Percentiles rank a stretch among this genome's conserved stretches.
phyloP scores from a whole-genome alignment of 2,113 vertebrate genomes.

The Thalassarche chlororhynchos region DNA sequence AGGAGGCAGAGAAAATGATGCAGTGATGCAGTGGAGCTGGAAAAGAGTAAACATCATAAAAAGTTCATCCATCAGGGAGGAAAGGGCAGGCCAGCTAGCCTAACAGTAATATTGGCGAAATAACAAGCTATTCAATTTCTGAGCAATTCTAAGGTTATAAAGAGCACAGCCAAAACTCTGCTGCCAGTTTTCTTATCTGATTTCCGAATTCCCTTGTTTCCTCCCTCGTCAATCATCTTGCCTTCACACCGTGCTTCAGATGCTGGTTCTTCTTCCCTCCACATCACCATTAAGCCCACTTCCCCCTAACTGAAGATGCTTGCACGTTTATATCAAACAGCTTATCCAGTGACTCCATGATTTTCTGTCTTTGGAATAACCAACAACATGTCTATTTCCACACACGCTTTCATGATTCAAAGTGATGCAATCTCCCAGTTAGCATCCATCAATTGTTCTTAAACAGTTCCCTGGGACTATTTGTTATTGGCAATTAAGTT shows the following conservation, averaged over 20 bases:
- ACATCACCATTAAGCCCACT: neutral
- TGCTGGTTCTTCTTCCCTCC: neutral
- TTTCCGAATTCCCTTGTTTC: neutral
- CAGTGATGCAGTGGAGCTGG: neutral
- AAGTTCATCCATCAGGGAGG: neutral
- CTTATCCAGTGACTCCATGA: neutral
- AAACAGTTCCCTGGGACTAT: neutral
- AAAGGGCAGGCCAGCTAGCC: neutral
- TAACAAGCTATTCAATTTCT: neutral
- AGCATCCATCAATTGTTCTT: constrained; percentile 62
- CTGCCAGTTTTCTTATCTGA: neutral
- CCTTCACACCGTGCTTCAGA: neutral
- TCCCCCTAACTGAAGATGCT: neutral
- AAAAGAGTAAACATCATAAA: neutral
- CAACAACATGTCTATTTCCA: neutral
- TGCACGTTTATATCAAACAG: neutral
- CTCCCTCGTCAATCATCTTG: neutral
- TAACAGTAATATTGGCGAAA: neutral
- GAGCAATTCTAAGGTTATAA: neutral
- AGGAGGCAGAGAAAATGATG: constrained; percentile 23
- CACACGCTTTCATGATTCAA: neutral
- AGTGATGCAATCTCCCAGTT: constrained; percentile 15
- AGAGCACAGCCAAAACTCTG: neutral
- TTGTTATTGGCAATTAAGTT: neutral
- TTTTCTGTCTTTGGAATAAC: neutral